Conservation (phyloP, 1,140 invertebrate species). For the Ooceraea biroi region DNA sequence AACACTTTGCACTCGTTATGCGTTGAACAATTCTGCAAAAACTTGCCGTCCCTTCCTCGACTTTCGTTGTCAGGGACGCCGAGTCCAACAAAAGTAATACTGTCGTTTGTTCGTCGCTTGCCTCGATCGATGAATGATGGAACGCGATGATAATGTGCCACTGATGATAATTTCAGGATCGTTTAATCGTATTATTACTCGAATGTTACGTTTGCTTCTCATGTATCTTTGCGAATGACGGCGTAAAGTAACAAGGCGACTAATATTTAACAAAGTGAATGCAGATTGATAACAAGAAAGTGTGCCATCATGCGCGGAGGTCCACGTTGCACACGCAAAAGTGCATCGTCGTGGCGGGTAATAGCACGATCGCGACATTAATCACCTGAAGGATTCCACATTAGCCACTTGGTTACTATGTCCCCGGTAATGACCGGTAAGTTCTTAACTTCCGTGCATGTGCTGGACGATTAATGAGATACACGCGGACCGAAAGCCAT, state of each 20-base stretch:
- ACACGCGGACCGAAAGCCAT: constrained; percentile 63
- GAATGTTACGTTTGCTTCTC: constrained; percentile 9
- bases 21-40: constrained; percentile 65
- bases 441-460: constrained; percentile 68
- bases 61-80: constrained; percentile 67
- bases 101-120: not conserved
- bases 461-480: constrained; percentile 69
- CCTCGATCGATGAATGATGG: not conserved
- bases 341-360: constrained; percentile 47
- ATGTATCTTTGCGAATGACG: constrained; percentile 10
- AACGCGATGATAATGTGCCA: constrained; percentile 35
- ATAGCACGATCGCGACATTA: constrained; percentile 65
- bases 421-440: constrained; percentile 68
- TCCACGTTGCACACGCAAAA: constrained; percentile 49
- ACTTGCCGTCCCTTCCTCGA: constrained; percentile 69
- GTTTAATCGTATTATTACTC: constrained; percentile 1
- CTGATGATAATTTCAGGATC: constrained; percentile 17
- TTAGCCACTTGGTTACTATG: constrained; percentile 61
- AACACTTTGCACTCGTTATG: constrained; percentile 71
- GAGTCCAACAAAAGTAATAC: constrained; percentile 46
- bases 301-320: constrained; percentile 46
- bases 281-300: constrained; percentile 45
- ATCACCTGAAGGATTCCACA: constrained; percentile 66
- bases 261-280: not conserved
- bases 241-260: not conserved